Evolutionary conservation across 2,888 invertebrate species (phyloP).

Genomic region (Hermaeophaga mercurialis): DNA sequence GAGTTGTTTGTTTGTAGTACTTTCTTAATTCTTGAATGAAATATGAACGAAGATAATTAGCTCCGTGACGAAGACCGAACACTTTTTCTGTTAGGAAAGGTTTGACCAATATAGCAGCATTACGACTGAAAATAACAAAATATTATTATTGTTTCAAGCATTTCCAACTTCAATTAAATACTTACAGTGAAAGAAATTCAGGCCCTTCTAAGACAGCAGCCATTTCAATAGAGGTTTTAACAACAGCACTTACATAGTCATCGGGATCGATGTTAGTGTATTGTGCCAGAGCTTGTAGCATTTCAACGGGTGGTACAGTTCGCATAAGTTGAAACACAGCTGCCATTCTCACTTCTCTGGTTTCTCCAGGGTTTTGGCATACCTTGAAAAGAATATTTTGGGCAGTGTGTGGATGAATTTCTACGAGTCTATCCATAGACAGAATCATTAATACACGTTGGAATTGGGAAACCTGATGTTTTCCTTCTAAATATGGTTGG

Average conservation of each 20-base stretch:
- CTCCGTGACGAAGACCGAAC: slow-evolving; percentile 62
- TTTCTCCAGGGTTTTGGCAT: slow-evolving; percentile 69
- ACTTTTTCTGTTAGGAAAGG: slow-evolving; percentile 52
- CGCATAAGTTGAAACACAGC: slow-evolving; percentile 67
- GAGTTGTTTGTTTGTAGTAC: slow-evolving; percentile 55
- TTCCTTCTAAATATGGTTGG: slow-evolving; percentile 72
- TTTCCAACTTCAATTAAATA: slow-evolving; percentile 7
- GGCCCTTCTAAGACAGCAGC: slow-evolving; percentile 59
- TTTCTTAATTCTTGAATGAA: slow-evolving; percentile 56
- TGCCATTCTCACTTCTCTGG: slow-evolving; percentile 68
- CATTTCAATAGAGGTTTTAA: slow-evolving; percentile 65
- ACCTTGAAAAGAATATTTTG: slow-evolving; percentile 68
- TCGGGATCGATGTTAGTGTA: slow-evolving; percentile 69
- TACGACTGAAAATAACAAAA: slow-evolving; percentile 47
- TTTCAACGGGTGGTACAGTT: slow-evolving; percentile 64
- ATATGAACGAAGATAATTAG: slow-evolving; percentile 56
- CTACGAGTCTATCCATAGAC: slow-evolving; percentile 62
- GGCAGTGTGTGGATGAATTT: slow-evolving; percentile 60
- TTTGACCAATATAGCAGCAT: slow-evolving; percentile 55
- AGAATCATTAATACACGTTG: slow-evolving; percentile 69
- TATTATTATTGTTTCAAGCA: neutral
- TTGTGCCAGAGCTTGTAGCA: slow-evolving; percentile 74
- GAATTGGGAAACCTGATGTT: slow-evolving; percentile 62
- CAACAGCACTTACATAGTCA: slow-evolving; percentile 67
- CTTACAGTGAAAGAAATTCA: slow-evolving; percentile 39